Base-by-base conservation (phyloP, 1,140 invertebrate species). In the Pinna nobilis region DNA sequence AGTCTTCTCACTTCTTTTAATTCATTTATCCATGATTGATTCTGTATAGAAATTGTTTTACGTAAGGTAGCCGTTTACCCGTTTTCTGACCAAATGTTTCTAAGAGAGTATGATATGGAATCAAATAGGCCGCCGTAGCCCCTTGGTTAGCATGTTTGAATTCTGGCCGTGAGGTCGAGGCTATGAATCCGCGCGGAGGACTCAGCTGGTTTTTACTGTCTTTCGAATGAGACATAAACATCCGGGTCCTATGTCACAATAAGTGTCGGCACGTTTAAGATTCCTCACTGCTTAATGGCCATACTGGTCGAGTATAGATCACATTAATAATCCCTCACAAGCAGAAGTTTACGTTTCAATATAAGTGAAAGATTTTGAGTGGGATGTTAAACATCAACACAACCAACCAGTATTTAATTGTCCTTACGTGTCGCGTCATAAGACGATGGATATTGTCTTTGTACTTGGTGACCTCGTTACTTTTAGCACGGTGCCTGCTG, bases 261-360 rank as follows among this genome's bases (percentile, higher is more conserved):
- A 50, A 51, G 25, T 9, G 15, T n/a, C 32, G 5, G 7, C 9
- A 9, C n/a, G 6, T 33, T 41, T 63, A 1, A 63, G 20, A n/a
- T 3, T 30, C 20, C 7, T 3, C 9, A 7, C 44, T 20, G 15
- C 2, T 18, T 7, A 18, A 1, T 47, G 7, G 15, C 1, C 6
- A 25, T 1, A 7, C 18, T 30, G 25, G 15, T 20, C 13, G 25
- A n/a, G 5, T 41, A 9, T 50, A 51, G 3, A 13, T 28, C n/a
- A 13, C 7, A 11, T 51, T 11, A 30, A 30, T 30, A 5, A 51
- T 18, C n/a, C 11, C 11, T 11, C 35, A 7, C 18, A 35, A 32
- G 3, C 20, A 18, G 33, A 64, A 23, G 64, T 66, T 59, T 67
- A 82, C 81, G 28, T 78, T 78, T 25, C 75, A 71, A 69, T 78